These are phyloP conservation scores for Sylvilagus floridanus DNA, from an alignment of 2,797 vertebrate species.

Conservation along the genomic window DNA sequence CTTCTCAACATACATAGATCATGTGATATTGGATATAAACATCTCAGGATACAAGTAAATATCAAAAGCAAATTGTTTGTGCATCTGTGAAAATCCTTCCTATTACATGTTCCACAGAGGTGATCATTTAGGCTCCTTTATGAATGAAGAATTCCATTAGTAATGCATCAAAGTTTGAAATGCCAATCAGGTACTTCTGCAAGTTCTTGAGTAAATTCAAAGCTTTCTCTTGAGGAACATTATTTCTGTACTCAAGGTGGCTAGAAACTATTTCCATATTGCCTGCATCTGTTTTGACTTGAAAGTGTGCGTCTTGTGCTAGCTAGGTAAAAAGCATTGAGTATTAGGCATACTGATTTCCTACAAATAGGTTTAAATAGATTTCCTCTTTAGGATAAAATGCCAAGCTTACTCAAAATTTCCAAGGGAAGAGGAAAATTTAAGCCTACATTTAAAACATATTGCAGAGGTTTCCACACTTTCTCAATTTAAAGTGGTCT, in stretches of 20 bases:
- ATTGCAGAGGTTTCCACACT: background rate
- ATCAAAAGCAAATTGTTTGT: background rate
- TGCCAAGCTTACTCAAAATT: background rate
- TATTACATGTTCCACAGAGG: rapidly evolving
- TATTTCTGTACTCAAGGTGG: background rate
- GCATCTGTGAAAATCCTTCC: background rate
- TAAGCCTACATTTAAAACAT: background rate
- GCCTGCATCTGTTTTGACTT: background rate
- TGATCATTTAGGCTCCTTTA: background rate
- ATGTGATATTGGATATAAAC: background rate
- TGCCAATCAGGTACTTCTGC: background rate
- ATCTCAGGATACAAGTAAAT: background rate
- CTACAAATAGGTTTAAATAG: background rate
- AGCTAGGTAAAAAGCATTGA: background rate
- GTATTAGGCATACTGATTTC: background rate
- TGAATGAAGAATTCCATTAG: background rate
- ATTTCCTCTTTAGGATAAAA: background rate
- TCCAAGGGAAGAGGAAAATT: background rate
- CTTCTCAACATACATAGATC: background rate
- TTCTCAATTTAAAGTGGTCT: background rate
- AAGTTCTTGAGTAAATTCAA: background rate
- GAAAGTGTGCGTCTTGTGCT: background rate
- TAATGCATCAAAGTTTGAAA: background rate
- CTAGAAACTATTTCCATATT: background rate
- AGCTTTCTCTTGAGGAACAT: background rate